Conservation (phyloP, 1,140 invertebrate species). For the Cyphomyrmex costatus region DNA sequence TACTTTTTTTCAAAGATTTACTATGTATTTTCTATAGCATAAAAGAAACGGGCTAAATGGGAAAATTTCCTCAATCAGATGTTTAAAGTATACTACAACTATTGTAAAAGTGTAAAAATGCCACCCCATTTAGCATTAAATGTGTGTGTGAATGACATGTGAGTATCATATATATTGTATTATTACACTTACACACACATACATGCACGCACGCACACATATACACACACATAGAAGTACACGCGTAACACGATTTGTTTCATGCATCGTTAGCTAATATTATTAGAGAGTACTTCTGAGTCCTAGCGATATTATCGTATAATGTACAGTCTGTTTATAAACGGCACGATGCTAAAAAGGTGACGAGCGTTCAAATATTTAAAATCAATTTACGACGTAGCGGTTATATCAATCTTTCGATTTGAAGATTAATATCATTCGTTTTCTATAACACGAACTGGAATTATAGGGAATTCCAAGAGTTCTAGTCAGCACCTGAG, state of each 20-base stretch:
- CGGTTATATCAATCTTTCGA: neutral
- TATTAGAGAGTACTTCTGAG: conserved; percentile 70
- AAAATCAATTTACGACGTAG: conserved; percentile 31
- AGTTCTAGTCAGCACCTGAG: conserved; percentile 40
- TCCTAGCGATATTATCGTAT: conserved; percentile 70
- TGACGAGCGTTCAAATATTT: conserved; percentile 31
- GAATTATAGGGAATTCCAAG: conserved; percentile 39
- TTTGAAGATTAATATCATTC: conserved; percentile 19
- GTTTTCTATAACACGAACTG: conserved; percentile 24
- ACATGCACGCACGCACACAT: too few relatives aligned
- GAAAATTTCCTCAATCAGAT: conserved; percentile 22
- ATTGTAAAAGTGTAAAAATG: conserved; percentile 12
- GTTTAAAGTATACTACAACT: conserved; percentile 15
- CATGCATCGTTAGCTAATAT: conserved; percentile 18
- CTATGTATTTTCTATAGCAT: conserved; percentile 7
- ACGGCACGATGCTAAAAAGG: conserved; percentile 66
- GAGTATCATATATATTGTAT: conserved; percentile 18
- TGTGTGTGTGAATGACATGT: neutral
- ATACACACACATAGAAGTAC: neutral
- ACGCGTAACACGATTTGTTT: neutral
- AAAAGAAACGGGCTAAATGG: conserved; percentile 17
- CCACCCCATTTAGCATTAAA: conserved; percentile 5
- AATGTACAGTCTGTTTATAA: conserved; percentile 75
- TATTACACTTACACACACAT: too few relatives aligned
- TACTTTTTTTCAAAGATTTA: neutral